These are phyloP conservation scores for Aphis gossypii DNA, from an alignment of 1,140 invertebrate genomes.

Conservation along the genomic window DNA sequence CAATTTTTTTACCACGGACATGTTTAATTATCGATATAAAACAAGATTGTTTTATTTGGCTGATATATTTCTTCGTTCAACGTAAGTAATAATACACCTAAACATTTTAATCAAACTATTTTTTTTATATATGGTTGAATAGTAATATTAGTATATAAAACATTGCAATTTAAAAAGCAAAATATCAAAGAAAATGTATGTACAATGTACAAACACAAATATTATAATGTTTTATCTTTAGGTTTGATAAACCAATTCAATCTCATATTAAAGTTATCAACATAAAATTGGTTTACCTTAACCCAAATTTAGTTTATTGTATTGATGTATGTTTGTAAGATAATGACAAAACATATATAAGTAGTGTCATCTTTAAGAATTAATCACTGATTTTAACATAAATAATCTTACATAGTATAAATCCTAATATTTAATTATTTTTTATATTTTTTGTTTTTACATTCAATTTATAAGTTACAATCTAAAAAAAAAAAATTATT, in stretches of 20 bases:
- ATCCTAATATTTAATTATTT: too few relatives aligned
- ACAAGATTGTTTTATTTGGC: slow-evolving; percentile 84
- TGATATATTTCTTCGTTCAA: slow-evolving; percentile 90
- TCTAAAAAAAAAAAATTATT: too few relatives aligned
- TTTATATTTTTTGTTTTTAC: too few relatives aligned
- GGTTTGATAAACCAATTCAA: background rate
- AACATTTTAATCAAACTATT: background rate
- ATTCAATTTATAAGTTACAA: too few relatives aligned
- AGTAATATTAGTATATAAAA: background rate
- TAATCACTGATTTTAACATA: background rate
- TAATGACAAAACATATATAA: background rate
- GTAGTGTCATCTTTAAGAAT: background rate
- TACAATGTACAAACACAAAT: background rate
- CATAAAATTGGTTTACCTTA: background rate
- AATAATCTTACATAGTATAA: too few relatives aligned
- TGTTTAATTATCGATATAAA: slow-evolving; percentile 91
- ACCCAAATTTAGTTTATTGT: background rate
- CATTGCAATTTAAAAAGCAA: background rate
- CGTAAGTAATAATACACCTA: slow-evolving; percentile 70
- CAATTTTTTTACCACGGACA: slow-evolving; percentile 86
- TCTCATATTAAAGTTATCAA: background rate
- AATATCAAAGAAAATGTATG: background rate
- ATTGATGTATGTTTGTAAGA: background rate
- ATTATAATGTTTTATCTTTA: background rate
- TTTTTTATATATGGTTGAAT: background rate